These are phyloP conservation scores for Nipponacmea schrenckii DNA, from an alignment of 2,888 invertebrate species.

Conservation along the genomic window DNA sequence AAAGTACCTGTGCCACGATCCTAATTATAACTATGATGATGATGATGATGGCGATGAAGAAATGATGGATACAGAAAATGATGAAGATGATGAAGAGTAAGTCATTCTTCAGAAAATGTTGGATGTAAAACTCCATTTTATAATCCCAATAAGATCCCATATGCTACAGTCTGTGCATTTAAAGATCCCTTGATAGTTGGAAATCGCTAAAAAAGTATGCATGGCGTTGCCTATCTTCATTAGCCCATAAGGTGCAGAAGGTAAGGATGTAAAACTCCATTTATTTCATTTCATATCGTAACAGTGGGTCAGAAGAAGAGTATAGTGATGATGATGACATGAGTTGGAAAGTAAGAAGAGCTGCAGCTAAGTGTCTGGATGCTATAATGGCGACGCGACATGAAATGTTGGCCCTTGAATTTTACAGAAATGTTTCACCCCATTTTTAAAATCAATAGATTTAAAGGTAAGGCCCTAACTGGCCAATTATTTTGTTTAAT, in stretches of 20 bases:
- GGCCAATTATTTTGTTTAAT: not conserved
- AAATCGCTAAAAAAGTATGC: too few relatives aligned
- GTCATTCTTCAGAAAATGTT: slow-evolving; percentile 24
- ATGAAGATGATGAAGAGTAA: slow-evolving; percentile 75
- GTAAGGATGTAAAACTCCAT: not conserved
- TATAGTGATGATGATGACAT: slow-evolving; percentile 99
- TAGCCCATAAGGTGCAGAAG: not conserved
- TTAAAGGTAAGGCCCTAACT: slow-evolving; percentile 81
- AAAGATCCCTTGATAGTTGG: too few relatives aligned
- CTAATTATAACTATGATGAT: slow-evolving; percentile 96
- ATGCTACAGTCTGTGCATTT: too few relatives aligned
- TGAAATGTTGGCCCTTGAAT: slow-evolving; percentile 86
- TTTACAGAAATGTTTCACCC: slow-evolving; percentile 89
- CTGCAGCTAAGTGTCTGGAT: slow-evolving; percentile 97
- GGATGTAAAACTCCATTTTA: not conserved
- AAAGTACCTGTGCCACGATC: slow-evolving; percentile 93
- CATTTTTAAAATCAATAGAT: slow-evolving; percentile 89
- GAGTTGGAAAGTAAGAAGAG: slow-evolving; percentile 95
- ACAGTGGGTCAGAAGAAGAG: slow-evolving; percentile 78
- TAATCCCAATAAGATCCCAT: too few relatives aligned
- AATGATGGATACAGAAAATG: slow-evolving; percentile 69
- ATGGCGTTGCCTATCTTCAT: not conserved
- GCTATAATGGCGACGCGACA: slow-evolving; percentile 92
- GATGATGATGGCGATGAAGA: slow-evolving; percentile 74
- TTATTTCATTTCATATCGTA: not conserved